Conservation (phyloP, 2,113 vertebrate genomes). For the Phyllostomus discolor region DNA sequence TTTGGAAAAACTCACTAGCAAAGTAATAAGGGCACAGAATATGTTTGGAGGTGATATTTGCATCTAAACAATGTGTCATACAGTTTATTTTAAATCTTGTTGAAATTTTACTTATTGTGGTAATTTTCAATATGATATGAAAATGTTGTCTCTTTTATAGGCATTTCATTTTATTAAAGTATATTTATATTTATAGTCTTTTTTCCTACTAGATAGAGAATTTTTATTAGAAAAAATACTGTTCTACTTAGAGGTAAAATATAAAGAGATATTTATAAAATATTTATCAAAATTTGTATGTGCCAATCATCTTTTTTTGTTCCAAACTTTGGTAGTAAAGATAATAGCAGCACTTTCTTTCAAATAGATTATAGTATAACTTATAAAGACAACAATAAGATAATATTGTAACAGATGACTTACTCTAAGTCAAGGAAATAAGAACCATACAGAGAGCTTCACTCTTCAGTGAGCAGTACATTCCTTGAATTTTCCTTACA, state of each 20-base stretch:
- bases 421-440: neutral
- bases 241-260: neutral
- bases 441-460: neutral
- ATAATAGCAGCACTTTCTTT: neutral
- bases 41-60: too few relatives aligned
- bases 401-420: neutral
- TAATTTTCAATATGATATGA: too few relatives aligned
- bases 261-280: neutral
- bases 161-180: too few relatives aligned
- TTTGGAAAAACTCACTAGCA: too few relatives aligned
- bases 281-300: neutral
- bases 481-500: neutral
- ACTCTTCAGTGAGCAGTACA: neutral
- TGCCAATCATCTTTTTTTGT: neutral
- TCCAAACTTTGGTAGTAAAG: neutral
- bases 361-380: neutral
- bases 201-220: neutral
- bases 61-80: too few relatives aligned
- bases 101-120: too few relatives aligned
- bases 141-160: too few relatives aligned
- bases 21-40: too few relatives aligned
- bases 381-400: neutral
- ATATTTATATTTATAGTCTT: too few relatives aligned
- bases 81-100: too few relatives aligned
- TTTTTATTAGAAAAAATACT: neutral